phyloP scores from a whole-genome alignment of 2,888 invertebrate species.

The Tyria jacobaeae region DNA sequence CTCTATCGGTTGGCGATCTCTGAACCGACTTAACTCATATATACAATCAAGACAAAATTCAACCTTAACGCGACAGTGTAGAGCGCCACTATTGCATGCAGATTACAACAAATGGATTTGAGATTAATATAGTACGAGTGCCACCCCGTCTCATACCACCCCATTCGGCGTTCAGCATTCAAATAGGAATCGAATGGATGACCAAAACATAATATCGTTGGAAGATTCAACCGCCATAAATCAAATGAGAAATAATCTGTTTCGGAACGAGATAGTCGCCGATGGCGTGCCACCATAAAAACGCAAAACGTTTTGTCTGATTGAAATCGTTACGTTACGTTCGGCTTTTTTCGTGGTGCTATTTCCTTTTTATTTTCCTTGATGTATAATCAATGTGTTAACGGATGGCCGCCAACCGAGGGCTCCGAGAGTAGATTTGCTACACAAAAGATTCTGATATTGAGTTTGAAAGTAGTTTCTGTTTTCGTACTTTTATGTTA shows the following conservation, averaged over 20 bases:
- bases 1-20: constrained; percentile 84
- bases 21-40: constrained; percentile 82
- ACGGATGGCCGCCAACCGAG: constrained; percentile 81
- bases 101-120: constrained; percentile 86
- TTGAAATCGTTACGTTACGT: constrained; percentile 82
- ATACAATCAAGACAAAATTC: constrained; percentile 69
- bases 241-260: constrained; percentile 88
- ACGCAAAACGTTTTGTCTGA: constrained; percentile 86
- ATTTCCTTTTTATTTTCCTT: constrained; percentile 84
- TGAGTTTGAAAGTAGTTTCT: constrained; percentile 85
- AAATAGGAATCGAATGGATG: constrained; percentile 87
- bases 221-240: constrained; percentile 86
- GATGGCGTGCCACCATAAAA: constrained; percentile 83
- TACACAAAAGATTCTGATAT: constrained; percentile 85
- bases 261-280: constrained; percentile 85
- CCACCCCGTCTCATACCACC: constrained; percentile 85
- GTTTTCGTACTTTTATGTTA: constrained; percentile 81
- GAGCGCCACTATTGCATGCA: constrained; percentile 75
- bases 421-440: constrained; percentile 81
- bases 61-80: constrained; percentile 68
- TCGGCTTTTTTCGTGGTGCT: constrained; percentile 78
- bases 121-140: constrained; percentile 86
- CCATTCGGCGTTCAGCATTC: constrained; percentile 85
- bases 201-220: constrained; percentile 87
- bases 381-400: constrained; percentile 87